Percentiles rank a stretch among this genome's conserved stretches.
Evolutionary conservation across 37 sponge, comb jelly and placozoan species (phyloP).

Genomic region (Corticium candelabrum): DNA sequence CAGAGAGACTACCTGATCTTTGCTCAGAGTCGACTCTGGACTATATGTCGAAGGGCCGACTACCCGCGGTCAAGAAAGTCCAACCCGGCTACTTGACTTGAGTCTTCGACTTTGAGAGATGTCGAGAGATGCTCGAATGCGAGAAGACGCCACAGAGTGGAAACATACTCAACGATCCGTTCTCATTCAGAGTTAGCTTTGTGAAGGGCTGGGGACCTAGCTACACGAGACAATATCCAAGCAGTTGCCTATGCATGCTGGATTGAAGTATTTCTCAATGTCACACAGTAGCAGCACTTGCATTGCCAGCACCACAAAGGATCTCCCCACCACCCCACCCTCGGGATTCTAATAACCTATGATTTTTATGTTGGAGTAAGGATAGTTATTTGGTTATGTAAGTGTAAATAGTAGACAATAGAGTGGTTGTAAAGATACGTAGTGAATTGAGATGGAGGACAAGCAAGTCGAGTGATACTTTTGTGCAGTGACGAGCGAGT

Average conservation of each 20-base stretch:
- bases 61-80: not conserved
- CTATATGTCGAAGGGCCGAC: not conserved
- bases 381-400: too few species aligned
- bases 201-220: slow-evolving; percentile 10
- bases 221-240: not conserved
- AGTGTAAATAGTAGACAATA: too few species aligned
- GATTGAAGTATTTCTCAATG: slow-evolving; percentile 3
- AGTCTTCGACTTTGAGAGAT: not conserved
- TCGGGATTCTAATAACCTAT: too few species aligned
- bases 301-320: too few species aligned
- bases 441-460: too few species aligned
- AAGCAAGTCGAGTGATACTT: too few species aligned
- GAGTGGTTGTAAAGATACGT: too few species aligned
- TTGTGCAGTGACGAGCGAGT: too few species aligned
- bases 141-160: not conserved
- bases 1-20: not conserved
- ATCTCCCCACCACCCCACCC: too few species aligned
- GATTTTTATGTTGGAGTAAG: too few species aligned
- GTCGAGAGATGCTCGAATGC: not conserved
- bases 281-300: too few species aligned
- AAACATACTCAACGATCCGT: not conserved
- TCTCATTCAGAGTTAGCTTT: slow-evolving; percentile 1
- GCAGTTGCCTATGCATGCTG: not conserved
- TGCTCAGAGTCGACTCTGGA: not conserved
- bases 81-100: not conserved